Evolutionary conservation across 2,113 vertebrate genomes (phyloP), one percentile per base, ranked within the genome.

Genomic region (Ciconia maguari): DNA sequence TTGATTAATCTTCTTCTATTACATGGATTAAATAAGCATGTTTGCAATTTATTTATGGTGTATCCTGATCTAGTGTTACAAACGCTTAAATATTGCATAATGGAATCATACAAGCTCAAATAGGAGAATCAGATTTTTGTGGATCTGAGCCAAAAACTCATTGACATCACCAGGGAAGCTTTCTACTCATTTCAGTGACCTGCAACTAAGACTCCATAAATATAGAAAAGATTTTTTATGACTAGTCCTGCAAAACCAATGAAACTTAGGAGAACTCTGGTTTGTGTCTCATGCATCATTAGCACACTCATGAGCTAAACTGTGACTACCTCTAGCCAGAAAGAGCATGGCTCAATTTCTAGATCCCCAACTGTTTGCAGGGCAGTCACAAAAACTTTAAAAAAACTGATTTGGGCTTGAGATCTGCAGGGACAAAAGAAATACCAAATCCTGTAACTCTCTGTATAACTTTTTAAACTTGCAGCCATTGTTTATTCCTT

Each of bases 361-460:
- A 51, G 29, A 49, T 58, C 48, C 34, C 57, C 4, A 1, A 6
- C 6, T 64, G 15, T 57, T 87, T 79, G 8, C 58, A 85, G 25
- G 27, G 6, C 8, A 21, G 69, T 46, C 36, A 83, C 69, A 57
- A 76, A 68, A 93, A 61, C 42, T 83, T 75, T 22, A 48, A 4
- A 61, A 46, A 64, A 79, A 55, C 10, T 76, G 58, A 52, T 83
- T 72, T 71, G 41, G 44, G 7, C 58, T 75, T 55, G 78, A 86
- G 95, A 95, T 94, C 69, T 97, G 52, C 36, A 68, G 74, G 46
- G 44, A 84, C 52, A 69, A 62, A 91, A 93, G 65, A 94, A 97
- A 95, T 77, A 95, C 46, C 84, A 96, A 97, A 75, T 71, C 41
- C 13, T 58, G 10, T 57, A 61, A 49, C 21, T 81, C 52, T 60